These are phyloP conservation scores for Eupeodes corollae DNA, from an alignment of 1,140 invertebrate genomes.

Conservation along the genomic window DNA sequence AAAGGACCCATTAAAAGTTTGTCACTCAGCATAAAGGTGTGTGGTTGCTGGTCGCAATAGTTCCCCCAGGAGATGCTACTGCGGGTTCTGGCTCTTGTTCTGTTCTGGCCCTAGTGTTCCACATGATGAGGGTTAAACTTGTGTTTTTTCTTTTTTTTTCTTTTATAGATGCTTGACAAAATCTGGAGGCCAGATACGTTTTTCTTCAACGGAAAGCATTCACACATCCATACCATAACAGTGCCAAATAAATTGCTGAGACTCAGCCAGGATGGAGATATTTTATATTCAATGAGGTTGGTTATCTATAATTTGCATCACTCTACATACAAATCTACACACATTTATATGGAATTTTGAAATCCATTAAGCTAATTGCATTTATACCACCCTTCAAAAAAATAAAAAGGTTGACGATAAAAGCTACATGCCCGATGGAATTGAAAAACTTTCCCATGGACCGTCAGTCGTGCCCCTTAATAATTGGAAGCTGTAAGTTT, in stretches of 20 bases:
- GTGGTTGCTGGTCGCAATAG: not conserved
- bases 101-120: not conserved
- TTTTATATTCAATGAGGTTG: slow-evolving; percentile 90
- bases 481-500: slow-evolving; percentile 88
- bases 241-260: slow-evolving; percentile 87
- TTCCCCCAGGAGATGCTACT: not conserved
- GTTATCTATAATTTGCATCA: not conserved
- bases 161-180: slow-evolving; percentile 75
- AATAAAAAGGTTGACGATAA: slow-evolving; percentile 81
- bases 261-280: slow-evolving; percentile 78
- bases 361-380: slow-evolving; percentile 2
- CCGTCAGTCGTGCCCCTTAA: slow-evolving; percentile 80
- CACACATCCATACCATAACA: slow-evolving; percentile 90
- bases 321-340: not conserved
- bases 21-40: slow-evolving; percentile 66
- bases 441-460: slow-evolving; percentile 96
- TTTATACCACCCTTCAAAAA: not conserved
- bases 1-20: slow-evolving; percentile 67
- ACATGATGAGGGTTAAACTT: not conserved
- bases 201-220: slow-evolving; percentile 85
- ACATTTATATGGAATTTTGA: not conserved
- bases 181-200: slow-evolving; percentile 95
- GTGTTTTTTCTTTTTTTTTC: not conserved
- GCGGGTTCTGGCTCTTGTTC: not conserved
- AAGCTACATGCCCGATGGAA: slow-evolving; percentile 95